phyloP scores from a whole-genome alignment of 64 coral and sea anemone genomes.

The Catalaphyllia jardinei region DNA sequence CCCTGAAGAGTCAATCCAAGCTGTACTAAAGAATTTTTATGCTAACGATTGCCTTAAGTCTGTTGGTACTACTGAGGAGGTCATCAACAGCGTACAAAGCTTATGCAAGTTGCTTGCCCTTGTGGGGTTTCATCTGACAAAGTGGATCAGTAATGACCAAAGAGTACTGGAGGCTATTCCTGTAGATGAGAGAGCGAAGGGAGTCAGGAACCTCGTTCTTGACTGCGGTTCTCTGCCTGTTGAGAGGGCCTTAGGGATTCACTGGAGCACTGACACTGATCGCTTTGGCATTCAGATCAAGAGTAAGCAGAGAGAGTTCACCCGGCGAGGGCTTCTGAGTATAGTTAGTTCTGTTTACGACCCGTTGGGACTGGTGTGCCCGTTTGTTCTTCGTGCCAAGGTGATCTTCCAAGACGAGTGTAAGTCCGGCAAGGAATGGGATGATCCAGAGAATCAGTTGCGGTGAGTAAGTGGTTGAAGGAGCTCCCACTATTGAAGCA shows the following conservation, averaged over 20 bases:
- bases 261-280: constrained; percentile 17
- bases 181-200: constrained; percentile 23
- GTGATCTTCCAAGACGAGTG: constrained; percentile 30
- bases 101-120: constrained; percentile 18
- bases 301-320: constrained; percentile 1
- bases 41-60: constrained; percentile 16
- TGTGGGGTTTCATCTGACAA: background rate
- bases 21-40: constrained; percentile 5
- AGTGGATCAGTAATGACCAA: constrained; percentile 19
- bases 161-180: constrained; percentile 15
- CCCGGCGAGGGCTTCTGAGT: constrained; percentile 13
- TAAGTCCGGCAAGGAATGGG: constrained; percentile 33
- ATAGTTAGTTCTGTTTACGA: constrained; percentile 46
- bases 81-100: background rate
- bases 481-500: background rate
- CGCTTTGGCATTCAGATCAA: background rate
- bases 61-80: background rate
- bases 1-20: constrained; percentile 12
- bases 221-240: constrained; percentile 13
- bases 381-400: constrained; percentile 39
- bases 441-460: background rate
- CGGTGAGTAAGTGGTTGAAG: constrained; percentile 7
- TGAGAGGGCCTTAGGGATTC: constrained; percentile 17
- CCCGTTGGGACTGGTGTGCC: constrained; percentile 37
- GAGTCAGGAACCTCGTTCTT: constrained; percentile 14